Base-by-base conservation (phyloP, 1,140 invertebrate species). In the Drosophila dunni region DNA sequence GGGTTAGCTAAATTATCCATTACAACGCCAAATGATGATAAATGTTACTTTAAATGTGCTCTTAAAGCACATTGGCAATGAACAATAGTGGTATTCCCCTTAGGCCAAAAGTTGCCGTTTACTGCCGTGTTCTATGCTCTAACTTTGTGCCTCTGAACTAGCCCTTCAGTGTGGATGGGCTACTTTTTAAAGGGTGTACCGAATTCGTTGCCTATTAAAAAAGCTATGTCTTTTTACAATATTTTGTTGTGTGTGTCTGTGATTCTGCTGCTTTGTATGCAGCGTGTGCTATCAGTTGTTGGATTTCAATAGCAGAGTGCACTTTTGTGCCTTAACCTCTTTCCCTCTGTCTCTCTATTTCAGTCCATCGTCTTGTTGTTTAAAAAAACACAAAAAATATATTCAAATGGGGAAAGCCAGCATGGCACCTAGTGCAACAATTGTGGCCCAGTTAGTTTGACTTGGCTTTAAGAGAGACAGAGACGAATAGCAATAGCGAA, bases 301-400 rank as follows among this genome's bases (percentile, higher is more conserved):
- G 69, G 60, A 78, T 81, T 85, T 81, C 71, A 81, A 86, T 81
- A 75, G 67, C 45, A 70, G 54, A 86, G 78, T 81, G 75, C 78
- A 78, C 64, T 79, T 81, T 75, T 72, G 75, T 78, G 79, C 71
- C 70, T 67, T 68, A 74, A 78, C 75, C 13, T 5, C 40, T 5
- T 45, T 62, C 44, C 5, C 5, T 20, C 8, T 15, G 34, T 8
- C 17, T 8, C 17, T 34, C 9, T n/a, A 9, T 24, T 17, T 11
- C 0, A 1, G 5, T 29, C 5, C 4, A 1, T 3, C 17, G 8
- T 13, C 10, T 1, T 58, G 15, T 13, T 56, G 36, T 36, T 58
- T 44, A 51, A 58, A 65, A 65, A 65, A 54, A 17, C n/a, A 60
- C 24, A 29, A 29, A 29, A 29, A 45, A 62, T 61, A 56, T 74